phyloP scores from a whole-genome alignment of 1,140 invertebrate genomes.

The Adelges cooleyi region DNA sequence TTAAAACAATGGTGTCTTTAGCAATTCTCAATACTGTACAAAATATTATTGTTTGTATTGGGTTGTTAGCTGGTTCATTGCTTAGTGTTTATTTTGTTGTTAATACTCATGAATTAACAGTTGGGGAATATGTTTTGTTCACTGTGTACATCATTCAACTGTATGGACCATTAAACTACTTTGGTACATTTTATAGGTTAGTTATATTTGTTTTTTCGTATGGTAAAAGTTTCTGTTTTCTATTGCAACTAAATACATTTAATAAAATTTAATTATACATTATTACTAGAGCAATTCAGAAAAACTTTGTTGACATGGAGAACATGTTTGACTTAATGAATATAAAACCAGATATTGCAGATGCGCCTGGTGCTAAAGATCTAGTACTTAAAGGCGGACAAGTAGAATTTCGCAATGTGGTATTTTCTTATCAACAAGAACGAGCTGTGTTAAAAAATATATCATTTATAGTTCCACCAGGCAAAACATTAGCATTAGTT shows the following conservation, averaged over 20 bases:
- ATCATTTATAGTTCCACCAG: constrained; percentile 71
- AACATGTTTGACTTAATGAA: constrained; percentile 95
- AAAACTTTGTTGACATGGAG: constrained; percentile 98
- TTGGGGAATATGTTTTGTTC: constrained; percentile 92
- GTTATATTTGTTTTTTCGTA: no score
- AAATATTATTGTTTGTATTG: constrained; percentile 77
- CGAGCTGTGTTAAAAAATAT: constrained; percentile 70
- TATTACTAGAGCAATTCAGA: constrained; percentile 86
- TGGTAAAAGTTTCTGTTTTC: not conserved
- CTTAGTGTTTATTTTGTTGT: constrained; percentile 75
- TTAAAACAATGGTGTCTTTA: constrained; percentile 67
- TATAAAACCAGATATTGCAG: constrained; percentile 73
- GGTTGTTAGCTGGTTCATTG: constrained; percentile 73
- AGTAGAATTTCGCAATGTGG: constrained; percentile 81
- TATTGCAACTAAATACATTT: no score
- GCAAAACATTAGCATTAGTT: constrained; percentile 85
- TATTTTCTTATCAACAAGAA: constrained; percentile 77
- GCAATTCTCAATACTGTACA: constrained; percentile 82
- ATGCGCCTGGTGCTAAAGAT: constrained; percentile 61
- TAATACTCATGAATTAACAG: constrained; percentile 54
- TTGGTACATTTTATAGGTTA: constrained; percentile 94
- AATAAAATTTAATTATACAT: no score
- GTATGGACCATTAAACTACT: constrained; percentile 93
- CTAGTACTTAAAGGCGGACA: constrained; percentile 58
- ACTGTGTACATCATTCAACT: constrained; percentile 89